phyloP scores from a whole-genome alignment of 23 tunicate genomes.

The Phallusia fumigata region DNA sequence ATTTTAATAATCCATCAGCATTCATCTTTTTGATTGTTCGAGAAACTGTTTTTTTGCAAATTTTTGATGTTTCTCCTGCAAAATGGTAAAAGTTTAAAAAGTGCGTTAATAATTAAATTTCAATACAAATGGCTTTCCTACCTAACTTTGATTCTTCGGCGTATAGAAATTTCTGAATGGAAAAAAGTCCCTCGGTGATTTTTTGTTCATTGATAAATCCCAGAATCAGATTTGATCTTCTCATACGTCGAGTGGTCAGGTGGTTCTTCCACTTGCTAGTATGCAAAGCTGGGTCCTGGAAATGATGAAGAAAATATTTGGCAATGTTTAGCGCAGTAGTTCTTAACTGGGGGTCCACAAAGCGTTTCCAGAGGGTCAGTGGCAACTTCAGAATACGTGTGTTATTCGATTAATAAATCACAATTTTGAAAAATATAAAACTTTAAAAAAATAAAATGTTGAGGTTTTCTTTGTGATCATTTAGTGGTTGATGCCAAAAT shows the following conservation, averaged over 20 bases:
- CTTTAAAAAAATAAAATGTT: no score
- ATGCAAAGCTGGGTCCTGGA: slow-evolving; percentile 2
- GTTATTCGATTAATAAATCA: no score
- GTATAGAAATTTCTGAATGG: slow-evolving; percentile 46
- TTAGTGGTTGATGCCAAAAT: no score
- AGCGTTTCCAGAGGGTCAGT: no score
- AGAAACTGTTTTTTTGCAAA: slow-evolving; percentile 73
- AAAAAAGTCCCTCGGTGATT: slow-evolving; percentile 56
- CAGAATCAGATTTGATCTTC: slow-evolving; percentile 45
- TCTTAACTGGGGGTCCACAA: no score
- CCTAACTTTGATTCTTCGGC: slow-evolving; percentile 53
- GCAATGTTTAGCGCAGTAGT: no score
- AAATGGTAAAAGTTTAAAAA: not conserved
- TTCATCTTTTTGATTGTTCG: slow-evolving; percentile 53
- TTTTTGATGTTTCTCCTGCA: slow-evolving; percentile 43
- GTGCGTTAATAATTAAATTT: no score
- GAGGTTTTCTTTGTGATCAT: no score
- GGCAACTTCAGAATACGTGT: no score
- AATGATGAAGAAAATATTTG: not conserved
- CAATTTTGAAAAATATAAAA: no score
- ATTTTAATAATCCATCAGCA: slow-evolving; percentile 48
- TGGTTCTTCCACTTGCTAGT: slow-evolving; percentile 54
- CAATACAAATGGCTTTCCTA: no score
- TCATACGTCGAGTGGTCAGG: slow-evolving; percentile 64
- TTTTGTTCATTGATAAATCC: slow-evolving; percentile 55